Evolutionary conservation across 2,888 invertebrate species (phyloP).

Genomic region (Girardia tigrina): DNA sequence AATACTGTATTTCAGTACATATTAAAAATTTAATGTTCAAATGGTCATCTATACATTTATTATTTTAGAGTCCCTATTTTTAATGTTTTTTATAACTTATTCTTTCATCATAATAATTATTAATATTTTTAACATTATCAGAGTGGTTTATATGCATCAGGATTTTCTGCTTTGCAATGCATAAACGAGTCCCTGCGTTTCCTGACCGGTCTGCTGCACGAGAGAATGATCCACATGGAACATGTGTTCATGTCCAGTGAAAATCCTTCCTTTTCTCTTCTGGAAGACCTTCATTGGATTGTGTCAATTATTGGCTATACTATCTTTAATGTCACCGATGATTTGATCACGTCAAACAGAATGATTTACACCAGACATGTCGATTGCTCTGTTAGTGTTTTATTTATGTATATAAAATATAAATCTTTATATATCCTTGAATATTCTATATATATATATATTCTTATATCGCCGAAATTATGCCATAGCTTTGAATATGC

Average conservation of each 20-base stretch:
- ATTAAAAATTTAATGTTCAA: too few relatives aligned
- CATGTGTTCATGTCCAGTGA: neutral
- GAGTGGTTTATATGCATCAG: slow-evolving; percentile 1
- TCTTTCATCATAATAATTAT: too few relatives aligned
- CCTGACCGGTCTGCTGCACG: neutral
- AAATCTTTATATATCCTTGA: too few relatives aligned
- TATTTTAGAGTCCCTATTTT: too few relatives aligned
- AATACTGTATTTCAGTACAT: too few relatives aligned
- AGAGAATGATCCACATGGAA: neutral
- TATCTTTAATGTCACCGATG: neutral
- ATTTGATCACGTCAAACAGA: neutral
- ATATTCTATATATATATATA: too few relatives aligned
- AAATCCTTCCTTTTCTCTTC: slow-evolving; percentile 2
- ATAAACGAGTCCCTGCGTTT: neutral
- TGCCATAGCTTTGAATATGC: too few relatives aligned
- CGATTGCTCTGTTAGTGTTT: slow-evolving; percentile 23
- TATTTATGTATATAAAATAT: too few relatives aligned
- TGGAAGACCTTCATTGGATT: neutral
- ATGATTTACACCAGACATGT: slow-evolving; percentile 19
- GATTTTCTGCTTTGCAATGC: neutral
- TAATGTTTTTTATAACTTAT: too few relatives aligned
- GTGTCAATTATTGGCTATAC: neutral
- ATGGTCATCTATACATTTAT: too few relatives aligned
- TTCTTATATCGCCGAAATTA: too few relatives aligned
- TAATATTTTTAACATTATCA: neutral